Conservation (phyloP, 2,888 invertebrate genomes). For the Oscheius sp. region DNA sequence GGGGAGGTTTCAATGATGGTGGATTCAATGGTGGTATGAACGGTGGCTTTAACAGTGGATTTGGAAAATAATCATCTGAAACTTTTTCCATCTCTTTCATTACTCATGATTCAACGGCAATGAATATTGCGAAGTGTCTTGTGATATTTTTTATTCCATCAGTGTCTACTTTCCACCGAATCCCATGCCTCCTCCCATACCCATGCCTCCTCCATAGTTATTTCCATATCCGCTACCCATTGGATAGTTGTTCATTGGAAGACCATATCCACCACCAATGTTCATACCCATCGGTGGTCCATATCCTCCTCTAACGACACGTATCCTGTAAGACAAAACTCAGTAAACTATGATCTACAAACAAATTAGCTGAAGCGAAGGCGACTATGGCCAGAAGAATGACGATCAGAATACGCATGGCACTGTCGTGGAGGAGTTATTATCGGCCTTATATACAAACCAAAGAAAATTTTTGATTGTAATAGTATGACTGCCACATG, state of each 20-base stretch:
- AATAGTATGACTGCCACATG: too few relatives aligned
- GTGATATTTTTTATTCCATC: not conserved
- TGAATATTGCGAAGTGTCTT: too few relatives aligned
- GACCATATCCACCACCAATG: not conserved
- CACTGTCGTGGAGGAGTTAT: too few relatives aligned
- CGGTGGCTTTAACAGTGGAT: not conserved
- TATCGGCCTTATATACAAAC: too few relatives aligned
- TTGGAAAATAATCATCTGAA: not conserved
- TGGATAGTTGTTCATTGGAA: not conserved
- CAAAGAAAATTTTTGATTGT: too few relatives aligned
- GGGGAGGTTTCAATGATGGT: not conserved
- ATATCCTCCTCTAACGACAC: constrained; percentile 1
- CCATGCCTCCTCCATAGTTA: not conserved
- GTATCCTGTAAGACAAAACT: not conserved
- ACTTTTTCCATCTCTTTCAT: too few relatives aligned
- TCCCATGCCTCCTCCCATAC: constrained; percentile 1
- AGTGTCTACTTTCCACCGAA: constrained; percentile 1
- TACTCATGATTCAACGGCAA: too few relatives aligned
- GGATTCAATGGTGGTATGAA: not conserved
- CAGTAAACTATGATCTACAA: not conserved
- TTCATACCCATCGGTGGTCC: constrained; percentile 7
- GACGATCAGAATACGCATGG: not conserved
- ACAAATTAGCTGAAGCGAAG: not conserved
- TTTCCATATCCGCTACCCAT: not conserved
- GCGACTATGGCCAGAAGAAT: not conserved